phyloP scores from a whole-genome alignment of 2,113 vertebrate genomes.

The Typhlomys cinereus region DNA sequence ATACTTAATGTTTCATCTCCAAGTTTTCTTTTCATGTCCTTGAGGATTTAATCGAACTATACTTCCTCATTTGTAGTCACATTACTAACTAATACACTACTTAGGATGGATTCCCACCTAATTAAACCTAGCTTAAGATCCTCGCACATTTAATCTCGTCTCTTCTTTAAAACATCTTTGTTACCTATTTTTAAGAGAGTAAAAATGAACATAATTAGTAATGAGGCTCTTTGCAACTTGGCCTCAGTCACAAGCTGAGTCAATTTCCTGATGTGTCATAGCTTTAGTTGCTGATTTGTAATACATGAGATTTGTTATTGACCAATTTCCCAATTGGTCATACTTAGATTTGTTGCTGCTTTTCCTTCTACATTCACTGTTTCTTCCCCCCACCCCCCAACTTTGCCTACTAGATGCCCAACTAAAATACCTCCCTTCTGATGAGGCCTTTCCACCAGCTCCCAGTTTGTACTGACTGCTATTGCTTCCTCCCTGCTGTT shows the following conservation, averaged over 20 bases:
- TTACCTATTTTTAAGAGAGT: conserved; percentile 4
- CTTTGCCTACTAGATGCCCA: background rate
- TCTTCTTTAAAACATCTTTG: background rate
- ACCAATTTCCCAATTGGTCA: background rate
- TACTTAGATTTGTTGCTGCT: background rate
- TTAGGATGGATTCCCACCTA: background rate
- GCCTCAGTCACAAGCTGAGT: background rate
- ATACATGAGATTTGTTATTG: background rate
- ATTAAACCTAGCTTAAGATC: conserved; percentile 5
- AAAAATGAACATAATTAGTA: background rate
- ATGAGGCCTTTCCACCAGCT: background rate
- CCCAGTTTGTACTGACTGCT: background rate
- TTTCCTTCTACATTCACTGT: background rate
- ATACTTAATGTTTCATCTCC: background rate
- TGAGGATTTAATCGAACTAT: background rate
- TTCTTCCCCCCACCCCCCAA: background rate
- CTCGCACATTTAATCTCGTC: background rate
- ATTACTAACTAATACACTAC: background rate
- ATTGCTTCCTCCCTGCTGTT: background rate
- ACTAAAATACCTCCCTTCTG: background rate
- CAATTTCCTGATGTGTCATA: background rate
- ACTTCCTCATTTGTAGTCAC: background rate
- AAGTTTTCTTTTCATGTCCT: background rate
- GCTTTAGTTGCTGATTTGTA: background rate
- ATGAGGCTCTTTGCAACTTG: background rate